phyloP scores from a whole-genome alignment of 2,797 vertebrate genomes.

The Coregonus suidteri region DNA sequence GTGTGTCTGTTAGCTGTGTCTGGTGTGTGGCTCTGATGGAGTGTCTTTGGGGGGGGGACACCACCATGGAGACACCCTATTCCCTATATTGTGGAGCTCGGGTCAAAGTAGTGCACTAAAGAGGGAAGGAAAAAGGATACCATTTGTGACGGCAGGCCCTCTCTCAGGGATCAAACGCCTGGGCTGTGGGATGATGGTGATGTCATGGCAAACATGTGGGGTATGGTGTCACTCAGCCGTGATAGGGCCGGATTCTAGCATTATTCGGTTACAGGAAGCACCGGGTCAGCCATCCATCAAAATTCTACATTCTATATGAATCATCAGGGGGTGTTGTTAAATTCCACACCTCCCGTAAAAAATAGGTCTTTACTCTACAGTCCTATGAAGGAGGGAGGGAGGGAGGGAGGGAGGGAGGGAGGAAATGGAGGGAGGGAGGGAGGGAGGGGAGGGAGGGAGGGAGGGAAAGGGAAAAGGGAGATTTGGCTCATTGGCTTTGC shows the following conservation, averaged over 20 bases:
- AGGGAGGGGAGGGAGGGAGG: slow-evolving; percentile 23
- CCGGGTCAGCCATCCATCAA: slow-evolving; percentile 60
- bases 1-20: too few relatives aligned
- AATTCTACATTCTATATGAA: slow-evolving; percentile 53
- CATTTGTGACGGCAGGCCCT: neutral
- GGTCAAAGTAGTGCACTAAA: neutral
- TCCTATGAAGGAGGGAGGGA: slow-evolving; percentile 30
- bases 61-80: neutral
- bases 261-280: slow-evolving; percentile 61
- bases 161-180: slow-evolving; percentile 45
- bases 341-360: slow-evolving; percentile 54
- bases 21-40: slow-evolving; percentile 40
- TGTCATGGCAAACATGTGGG: slow-evolving; percentile 58
- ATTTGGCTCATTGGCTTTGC: slow-evolving; percentile 67
- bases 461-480: slow-evolving; percentile 50
- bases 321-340: slow-evolving; percentile 60
- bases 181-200: slow-evolving; percentile 53
- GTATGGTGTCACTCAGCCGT: slow-evolving; percentile 16
- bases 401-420: slow-evolving; percentile 38
- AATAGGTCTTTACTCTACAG: neutral
- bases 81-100: neutral
- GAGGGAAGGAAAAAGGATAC: neutral
- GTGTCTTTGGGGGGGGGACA: slow-evolving; percentile 22
- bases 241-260: slow-evolving; percentile 44
- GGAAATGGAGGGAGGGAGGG: slow-evolving; percentile 50